These are phyloP conservation scores for Phenganax marumi DNA, from an alignment of 92 coral and sea anemone genomes.

Conservation along the genomic window DNA sequence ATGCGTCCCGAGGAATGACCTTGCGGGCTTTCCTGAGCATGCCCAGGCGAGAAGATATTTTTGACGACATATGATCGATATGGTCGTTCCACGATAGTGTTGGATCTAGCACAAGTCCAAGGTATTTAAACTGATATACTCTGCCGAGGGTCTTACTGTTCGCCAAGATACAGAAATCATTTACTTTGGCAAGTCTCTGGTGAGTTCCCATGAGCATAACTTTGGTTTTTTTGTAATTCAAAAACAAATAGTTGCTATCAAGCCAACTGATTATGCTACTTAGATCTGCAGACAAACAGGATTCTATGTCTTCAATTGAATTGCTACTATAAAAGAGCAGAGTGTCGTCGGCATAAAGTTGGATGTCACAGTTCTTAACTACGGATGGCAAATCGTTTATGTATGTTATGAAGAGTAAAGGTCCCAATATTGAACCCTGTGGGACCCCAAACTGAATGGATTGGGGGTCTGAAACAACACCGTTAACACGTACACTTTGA, in stretches of 20 bases:
- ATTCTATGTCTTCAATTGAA: constrained; percentile 21
- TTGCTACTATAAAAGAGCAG: no score
- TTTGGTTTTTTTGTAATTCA: constrained; percentile 47
- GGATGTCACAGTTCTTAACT: no score
- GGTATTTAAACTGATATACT: constrained; percentile 55
- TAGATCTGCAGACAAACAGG: constrained; percentile 49
- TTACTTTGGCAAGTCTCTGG: constrained; percentile 50
- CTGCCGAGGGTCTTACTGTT: constrained; percentile 24
- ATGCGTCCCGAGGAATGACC: constrained; percentile 51
- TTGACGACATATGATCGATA: constrained; percentile 32
- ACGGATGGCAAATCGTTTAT: neutral
- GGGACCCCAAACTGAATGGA: neutral
- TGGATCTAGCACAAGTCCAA: constrained; percentile 57
- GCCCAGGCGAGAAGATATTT: constrained; percentile 51
- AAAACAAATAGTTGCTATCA: constrained; percentile 39
- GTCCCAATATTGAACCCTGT: neutral
- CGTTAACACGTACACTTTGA: neutral
- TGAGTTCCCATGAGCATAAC: constrained; percentile 49
- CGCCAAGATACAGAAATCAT: constrained; percentile 32
- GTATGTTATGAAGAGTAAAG: neutral
- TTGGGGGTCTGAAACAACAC: neutral
- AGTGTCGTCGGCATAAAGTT: no score
- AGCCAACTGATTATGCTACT: constrained; percentile 39
- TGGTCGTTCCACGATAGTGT: constrained; percentile 47
- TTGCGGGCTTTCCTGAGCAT: constrained; percentile 57